Evolutionary conservation across 2,888 invertebrate species (phyloP).

Genomic region (Drosophila neoperkinsi): DNA sequence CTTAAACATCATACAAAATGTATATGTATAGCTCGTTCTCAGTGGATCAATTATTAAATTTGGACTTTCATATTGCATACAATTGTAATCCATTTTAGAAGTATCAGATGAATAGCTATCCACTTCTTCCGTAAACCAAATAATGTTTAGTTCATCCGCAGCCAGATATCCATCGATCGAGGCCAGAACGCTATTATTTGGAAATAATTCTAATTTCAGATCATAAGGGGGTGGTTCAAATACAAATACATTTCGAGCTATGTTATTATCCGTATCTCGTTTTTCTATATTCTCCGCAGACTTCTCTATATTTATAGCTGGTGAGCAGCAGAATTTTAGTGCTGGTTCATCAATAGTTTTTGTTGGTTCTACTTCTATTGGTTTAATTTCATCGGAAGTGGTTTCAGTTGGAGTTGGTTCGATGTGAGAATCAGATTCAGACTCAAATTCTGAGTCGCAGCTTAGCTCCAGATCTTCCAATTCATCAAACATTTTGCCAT

Average conservation of each 20-base stretch:
- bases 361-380: slow-evolving; percentile 1
- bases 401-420: neutral
- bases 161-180: slow-evolving; percentile 49
- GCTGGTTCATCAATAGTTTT: slow-evolving; percentile 12
- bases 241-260: slow-evolving; percentile 21
- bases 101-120: slow-evolving; percentile 18
- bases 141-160: slow-evolving; percentile 60
- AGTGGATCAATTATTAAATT: slow-evolving; percentile 66
- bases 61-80: slow-evolving; percentile 67
- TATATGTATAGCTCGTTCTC: slow-evolving; percentile 74
- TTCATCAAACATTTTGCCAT: slow-evolving; percentile 65
- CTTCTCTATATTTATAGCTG: slow-evolving; percentile 24
- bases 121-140: slow-evolving; percentile 79
- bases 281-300: neutral
- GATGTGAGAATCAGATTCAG: neutral
- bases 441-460: slow-evolving; percentile 23
- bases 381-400: neutral
- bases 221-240: slow-evolving; percentile 74
- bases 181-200: slow-evolving; percentile 65
- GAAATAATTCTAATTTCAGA: slow-evolving; percentile 63
- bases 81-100: slow-evolving; percentile 65
- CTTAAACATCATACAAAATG: slow-evolving; percentile 76
- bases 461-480: slow-evolving; percentile 34
- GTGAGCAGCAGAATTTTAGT: slow-evolving; percentile 44
- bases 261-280: neutral